A percentile compares a stretch with the other conserved stretches of the same genome.
These are phyloP conservation scores for Argyra leucocephala DNA, from an alignment of 2,888 invertebrate genomes.

Conservation along the genomic window DNA sequence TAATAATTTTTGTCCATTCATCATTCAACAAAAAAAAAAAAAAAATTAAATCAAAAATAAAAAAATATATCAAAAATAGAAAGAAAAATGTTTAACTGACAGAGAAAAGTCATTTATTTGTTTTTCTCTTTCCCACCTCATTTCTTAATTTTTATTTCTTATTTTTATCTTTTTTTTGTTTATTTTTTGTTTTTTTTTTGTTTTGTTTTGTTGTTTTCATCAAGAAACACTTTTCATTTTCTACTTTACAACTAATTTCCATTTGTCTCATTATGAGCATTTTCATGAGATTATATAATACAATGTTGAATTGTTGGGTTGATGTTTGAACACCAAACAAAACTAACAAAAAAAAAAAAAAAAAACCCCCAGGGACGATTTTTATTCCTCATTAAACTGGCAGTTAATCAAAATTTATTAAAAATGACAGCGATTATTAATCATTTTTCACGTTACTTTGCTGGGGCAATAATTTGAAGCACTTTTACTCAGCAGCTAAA, in stretches of 20 bases:
- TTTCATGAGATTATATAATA: too few species aligned
- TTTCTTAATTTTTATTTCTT: not conserved
- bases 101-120: slow-evolving; percentile 1
- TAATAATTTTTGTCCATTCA: slow-evolving; percentile 6
- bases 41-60: too few species aligned
- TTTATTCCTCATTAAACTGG: slow-evolving; percentile 7
- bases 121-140: not conserved
- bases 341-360: too few species aligned
- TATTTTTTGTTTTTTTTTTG: not conserved
- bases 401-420: slow-evolving; percentile 12
- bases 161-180: not conserved
- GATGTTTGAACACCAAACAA: too few species aligned
- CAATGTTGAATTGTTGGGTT: too few species aligned
- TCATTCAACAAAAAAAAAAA: not conserved
- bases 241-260: not conserved
- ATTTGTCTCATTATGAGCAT: too few species aligned
- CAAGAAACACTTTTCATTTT: not conserved
- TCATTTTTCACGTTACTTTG: slow-evolving; percentile 2
- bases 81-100: not conserved
- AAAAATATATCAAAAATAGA: too few species aligned
- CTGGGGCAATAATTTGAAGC: too few species aligned
- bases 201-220: not conserved
- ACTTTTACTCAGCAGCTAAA: too few species aligned
- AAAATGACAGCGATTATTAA: slow-evolving; percentile 10
- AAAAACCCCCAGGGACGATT: not conserved